Evolutionary conservation across 2,888 invertebrate species (phyloP).

Genomic region (Hirtodrosophila trivittata): DNA sequence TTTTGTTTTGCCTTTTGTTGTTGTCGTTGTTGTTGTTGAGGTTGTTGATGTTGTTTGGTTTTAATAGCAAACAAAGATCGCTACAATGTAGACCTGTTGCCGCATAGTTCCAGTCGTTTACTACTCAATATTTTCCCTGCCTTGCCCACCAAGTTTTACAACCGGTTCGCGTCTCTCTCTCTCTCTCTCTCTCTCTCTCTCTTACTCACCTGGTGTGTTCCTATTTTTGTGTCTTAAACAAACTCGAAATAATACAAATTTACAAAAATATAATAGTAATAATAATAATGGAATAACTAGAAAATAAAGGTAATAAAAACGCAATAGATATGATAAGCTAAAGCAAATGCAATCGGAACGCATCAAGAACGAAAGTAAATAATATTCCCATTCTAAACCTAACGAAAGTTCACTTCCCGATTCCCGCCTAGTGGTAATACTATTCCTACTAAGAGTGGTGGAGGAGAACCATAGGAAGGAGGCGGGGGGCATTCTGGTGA

Average conservation of each 20-base stretch:
- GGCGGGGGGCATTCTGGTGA: constrained; percentile 23
- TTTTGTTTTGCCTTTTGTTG: constrained; percentile 33
- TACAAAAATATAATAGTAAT: constrained; percentile 15
- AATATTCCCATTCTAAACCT: no score
- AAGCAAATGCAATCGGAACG: constrained; percentile 25
- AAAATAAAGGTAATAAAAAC: constrained; percentile 14
- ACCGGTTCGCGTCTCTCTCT: constrained; percentile 53
- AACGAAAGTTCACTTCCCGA: constrained; percentile 51
- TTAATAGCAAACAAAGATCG: constrained; percentile 39
- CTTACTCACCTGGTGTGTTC: constrained; percentile 31
- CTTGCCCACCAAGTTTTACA: constrained; percentile 60
- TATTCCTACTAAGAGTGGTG: no score
- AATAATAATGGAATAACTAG: neutral
- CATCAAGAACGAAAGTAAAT: constrained; percentile 42
- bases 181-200: constrained; percentile 2
- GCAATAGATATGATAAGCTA: constrained; percentile 19
- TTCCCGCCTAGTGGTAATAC: no score
- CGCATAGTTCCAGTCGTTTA: constrained; percentile 59
- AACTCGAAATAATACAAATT: constrained; percentile 2
- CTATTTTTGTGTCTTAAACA: constrained; percentile 60
- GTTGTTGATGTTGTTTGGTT: constrained; percentile 24
- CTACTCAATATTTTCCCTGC: constrained; percentile 48
- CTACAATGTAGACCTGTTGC: constrained; percentile 65
- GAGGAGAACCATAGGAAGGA: no score
- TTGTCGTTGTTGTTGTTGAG: constrained; percentile 20